These are phyloP conservation scores for Achroia grisella DNA, from an alignment of 1,140 invertebrate genomes.

Conservation along the genomic window DNA sequence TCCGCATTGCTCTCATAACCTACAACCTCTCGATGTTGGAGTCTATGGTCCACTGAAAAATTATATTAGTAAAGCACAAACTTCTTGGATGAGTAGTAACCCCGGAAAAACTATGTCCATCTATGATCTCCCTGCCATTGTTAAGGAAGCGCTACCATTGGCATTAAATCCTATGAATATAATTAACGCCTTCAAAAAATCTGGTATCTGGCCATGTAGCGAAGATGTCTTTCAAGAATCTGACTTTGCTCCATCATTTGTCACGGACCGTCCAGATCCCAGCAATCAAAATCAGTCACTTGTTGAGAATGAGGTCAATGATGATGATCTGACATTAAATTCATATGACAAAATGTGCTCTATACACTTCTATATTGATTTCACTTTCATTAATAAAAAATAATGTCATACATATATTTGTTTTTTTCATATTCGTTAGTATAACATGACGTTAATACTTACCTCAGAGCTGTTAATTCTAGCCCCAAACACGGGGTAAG, in stretches of 20 bases:
- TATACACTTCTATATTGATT: too few relatives aligned
- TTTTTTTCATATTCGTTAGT: too few relatives aligned
- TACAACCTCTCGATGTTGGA: constrained; percentile 63
- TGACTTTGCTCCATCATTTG: constrained; percentile 14
- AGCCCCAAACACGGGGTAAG: too few relatives aligned
- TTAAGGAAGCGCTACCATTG: constrained; percentile 4
- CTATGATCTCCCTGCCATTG: constrained; percentile 14
- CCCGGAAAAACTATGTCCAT: constrained; percentile 25
- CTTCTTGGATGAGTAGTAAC: constrained; percentile 32
- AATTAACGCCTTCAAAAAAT: constrained; percentile 10
- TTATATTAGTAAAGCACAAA: constrained; percentile 11
- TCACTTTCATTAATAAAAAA: too few relatives aligned
- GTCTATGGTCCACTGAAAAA: constrained; percentile 19
- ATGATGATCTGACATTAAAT: too few relatives aligned
- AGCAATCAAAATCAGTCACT: not conserved
- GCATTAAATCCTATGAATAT: too few relatives aligned
- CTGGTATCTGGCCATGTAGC: constrained; percentile 14
- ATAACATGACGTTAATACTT: too few relatives aligned
- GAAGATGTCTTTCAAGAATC: constrained; percentile 12
- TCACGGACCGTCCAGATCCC: constrained; percentile 14
- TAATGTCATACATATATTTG: too few relatives aligned
- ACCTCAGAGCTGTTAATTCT: too few relatives aligned
- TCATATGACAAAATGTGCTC: too few relatives aligned
- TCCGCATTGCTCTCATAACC: constrained; percentile 56
- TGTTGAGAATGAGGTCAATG: too few relatives aligned